These are phyloP conservation scores for Arbacia lixula DNA, from an alignment of 53 echinoderm and acorn worm genomes.

Conservation along the genomic window DNA sequence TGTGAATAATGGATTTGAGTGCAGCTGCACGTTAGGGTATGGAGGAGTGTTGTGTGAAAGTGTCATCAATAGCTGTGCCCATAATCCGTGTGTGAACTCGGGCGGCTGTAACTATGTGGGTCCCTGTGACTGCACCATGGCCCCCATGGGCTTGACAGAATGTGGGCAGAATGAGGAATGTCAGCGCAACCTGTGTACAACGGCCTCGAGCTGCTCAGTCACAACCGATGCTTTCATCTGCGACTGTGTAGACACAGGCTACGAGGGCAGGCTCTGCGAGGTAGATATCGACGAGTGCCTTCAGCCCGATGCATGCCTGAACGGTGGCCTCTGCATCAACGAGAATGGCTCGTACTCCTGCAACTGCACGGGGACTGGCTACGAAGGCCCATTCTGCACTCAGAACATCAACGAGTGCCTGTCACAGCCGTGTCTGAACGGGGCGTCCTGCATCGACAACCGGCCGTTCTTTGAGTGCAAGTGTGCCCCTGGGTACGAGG, in stretches of 20 bases:
- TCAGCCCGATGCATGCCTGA: conserved; percentile 43
- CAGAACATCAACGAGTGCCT: conserved; percentile 83
- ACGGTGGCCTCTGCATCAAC: conserved; percentile 67
- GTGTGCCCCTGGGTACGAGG: conserved; percentile 75
- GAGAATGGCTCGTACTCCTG: conserved; percentile 62
- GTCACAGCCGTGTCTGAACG: conserved; percentile 68
- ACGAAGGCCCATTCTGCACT: conserved; percentile 67
- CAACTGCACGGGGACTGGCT: conserved; percentile 79
- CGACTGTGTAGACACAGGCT: conserved; percentile 73
- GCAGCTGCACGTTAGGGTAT: conserved; percentile 75
- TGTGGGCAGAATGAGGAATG: conserved; percentile 78
- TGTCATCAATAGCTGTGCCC: conserved; percentile 79
- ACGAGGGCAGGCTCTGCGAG: conserved; percentile 66
- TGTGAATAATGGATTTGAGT: conserved; percentile 73
- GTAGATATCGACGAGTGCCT: conserved; percentile 81
- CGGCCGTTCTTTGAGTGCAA: conserved; percentile 73
- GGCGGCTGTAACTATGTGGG: conserved; percentile 77
- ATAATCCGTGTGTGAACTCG: conserved; percentile 73
- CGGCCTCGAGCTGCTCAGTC: conserved; percentile 54
- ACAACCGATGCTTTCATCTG: conserved; percentile 64
- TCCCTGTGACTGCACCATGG: conserved; percentile 72
- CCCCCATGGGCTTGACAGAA: conserved; percentile 56
- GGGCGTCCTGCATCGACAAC: conserved; percentile 73
- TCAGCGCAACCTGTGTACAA: conserved; percentile 58
- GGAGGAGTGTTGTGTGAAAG: conserved; percentile 74